Evolutionary conservation across 1,140 invertebrate genomes (phyloP).

Genomic region (Bombus waltoni): DNA sequence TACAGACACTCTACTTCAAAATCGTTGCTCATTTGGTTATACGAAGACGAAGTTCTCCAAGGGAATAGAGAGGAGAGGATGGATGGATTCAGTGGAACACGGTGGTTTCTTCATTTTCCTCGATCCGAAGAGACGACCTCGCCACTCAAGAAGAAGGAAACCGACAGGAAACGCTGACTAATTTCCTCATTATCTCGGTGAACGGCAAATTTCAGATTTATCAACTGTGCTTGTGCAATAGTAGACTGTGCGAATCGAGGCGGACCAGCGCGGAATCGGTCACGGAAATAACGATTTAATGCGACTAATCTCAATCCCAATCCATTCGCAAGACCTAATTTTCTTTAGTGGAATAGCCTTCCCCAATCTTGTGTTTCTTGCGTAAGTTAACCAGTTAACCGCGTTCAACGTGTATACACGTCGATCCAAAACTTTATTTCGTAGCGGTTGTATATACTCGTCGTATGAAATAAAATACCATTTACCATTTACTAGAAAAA

Average conservation of each 20-base stretch:
- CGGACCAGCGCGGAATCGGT: constrained; percentile 1
- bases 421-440: no score
- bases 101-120: neutral
- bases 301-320: neutral
- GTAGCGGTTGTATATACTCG: no score
- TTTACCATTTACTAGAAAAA: no score
- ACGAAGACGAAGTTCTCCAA: neutral
- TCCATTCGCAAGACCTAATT: neutral
- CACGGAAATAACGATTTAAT: constrained; percentile 25
- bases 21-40: neutral
- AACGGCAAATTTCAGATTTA: constrained; percentile 27
- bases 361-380: neutral
- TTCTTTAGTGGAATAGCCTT: neutral
- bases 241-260: no score
- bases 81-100: no score
- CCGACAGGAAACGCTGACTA: constrained; percentile 17
- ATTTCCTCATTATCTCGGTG: constrained; percentile 21
- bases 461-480: no score
- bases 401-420: no score
- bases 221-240: constrained; percentile 9
- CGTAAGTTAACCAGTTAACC: neutral
- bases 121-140: neutral
- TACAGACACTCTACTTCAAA: neutral
- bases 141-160: neutral
- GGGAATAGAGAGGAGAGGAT: no score